Evolutionary conservation across 1,140 invertebrate genomes (phyloP).

Genomic region (Heterodera carotae): DNA sequence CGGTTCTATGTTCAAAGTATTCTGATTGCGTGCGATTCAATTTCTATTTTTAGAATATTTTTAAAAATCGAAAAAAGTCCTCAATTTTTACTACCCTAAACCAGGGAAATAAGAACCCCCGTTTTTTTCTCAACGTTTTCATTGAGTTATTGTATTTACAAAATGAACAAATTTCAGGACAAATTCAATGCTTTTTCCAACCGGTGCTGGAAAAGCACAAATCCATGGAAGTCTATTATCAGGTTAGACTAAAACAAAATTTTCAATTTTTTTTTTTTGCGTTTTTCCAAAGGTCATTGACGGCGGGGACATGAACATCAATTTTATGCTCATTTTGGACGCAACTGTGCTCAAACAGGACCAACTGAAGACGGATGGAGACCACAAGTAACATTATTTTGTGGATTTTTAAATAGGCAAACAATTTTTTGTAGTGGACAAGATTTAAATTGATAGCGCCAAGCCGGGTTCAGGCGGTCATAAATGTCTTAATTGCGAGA

Average conservation of each 20-base stretch:
- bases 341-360: constrained; percentile 65
- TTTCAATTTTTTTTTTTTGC: background rate
- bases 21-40: no score
- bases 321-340: constrained; percentile 64
- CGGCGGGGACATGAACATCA: constrained; percentile 68
- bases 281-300: constrained; percentile 66
- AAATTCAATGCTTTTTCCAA: constrained; percentile 66
- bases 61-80: no score
- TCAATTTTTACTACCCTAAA: no score
- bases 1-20: no score
- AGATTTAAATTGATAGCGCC: no score
- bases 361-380: constrained; percentile 64
- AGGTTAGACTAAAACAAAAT: constrained; percentile 52
- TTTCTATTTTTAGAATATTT: background rate
- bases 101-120: no score
- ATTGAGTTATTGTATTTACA: no score
- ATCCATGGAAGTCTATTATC: constrained; percentile 66
- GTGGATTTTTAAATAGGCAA: no score
- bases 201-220: constrained; percentile 58
- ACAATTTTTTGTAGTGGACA: no score
- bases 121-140: no score
- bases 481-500: no score
- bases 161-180: constrained; percentile 17
- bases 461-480: no score
- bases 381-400: constrained; percentile 61